phyloP scores from a whole-genome alignment of 2,113 vertebrate genomes.

The Thalassoma bifasciatum region DNA sequence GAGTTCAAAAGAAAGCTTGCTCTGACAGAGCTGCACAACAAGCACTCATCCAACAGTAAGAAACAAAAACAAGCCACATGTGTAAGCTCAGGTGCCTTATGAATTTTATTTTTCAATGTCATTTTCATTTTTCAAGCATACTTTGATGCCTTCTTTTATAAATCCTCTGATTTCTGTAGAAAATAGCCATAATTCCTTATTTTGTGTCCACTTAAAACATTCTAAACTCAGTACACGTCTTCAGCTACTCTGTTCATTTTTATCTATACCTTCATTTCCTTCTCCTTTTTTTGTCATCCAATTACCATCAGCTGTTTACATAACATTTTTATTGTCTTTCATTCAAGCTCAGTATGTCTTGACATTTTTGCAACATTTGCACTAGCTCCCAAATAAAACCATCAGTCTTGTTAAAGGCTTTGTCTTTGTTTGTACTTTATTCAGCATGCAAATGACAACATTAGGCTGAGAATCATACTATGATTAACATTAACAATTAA shows the following conservation, averaged over 20 bases:
- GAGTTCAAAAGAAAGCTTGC: background rate
- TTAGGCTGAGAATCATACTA: background rate
- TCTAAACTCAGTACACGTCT: background rate
- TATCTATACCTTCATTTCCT: background rate
- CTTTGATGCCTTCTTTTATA: background rate
- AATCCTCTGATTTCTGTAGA: background rate
- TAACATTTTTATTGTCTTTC: background rate
- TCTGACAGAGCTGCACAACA: background rate
- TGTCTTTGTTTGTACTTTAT: slow-evolving; percentile 56
- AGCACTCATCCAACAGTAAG: too few species aligned
- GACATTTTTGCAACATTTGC: slow-evolving; percentile 31
- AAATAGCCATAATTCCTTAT: too few species aligned
- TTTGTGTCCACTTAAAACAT: background rate
- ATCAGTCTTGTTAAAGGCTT: slow-evolving; percentile 8
- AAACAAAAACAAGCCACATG: background rate
- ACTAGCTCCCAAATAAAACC: slow-evolving; percentile 65
- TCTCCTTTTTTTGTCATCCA: background rate
- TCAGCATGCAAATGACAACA: slow-evolving; percentile 7
- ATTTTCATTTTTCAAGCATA: background rate
- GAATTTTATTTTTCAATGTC: background rate
- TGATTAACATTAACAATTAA: slow-evolving; percentile 23
- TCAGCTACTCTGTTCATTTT: slow-evolving; percentile 16
- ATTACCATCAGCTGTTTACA: background rate
- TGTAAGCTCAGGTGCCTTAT: background rate
- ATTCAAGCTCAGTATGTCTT: slow-evolving; percentile 6